Percentiles rank a stretch among this genome's conserved stretches.
Evolutionary conservation across 1,140 invertebrate species (phyloP).

Genomic region (Holotrichia oblita): DNA sequence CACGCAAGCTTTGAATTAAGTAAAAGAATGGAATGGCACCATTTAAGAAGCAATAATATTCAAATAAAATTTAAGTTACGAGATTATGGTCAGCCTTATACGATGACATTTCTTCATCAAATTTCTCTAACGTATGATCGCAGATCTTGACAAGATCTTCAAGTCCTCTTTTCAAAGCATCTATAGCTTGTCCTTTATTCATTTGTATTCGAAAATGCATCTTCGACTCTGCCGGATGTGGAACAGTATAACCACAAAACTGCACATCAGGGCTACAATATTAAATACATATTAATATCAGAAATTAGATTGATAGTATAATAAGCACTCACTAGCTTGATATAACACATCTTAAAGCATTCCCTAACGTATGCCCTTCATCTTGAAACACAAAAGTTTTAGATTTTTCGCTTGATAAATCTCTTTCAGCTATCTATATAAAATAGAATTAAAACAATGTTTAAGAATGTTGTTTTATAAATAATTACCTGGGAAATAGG

Average conservation of each 20-base stretch:
- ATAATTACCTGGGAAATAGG: slow-evolving; percentile 5
- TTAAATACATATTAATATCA: not conserved
- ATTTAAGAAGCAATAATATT: not conserved
- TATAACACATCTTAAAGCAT: slow-evolving; percentile 82
- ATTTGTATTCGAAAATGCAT: slow-evolving; percentile 90
- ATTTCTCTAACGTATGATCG: slow-evolving; percentile 74
- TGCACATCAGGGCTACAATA: slow-evolving; percentile 78
- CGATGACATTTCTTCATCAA: slow-evolving; percentile 67
- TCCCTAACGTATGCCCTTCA: slow-evolving; percentile 89
- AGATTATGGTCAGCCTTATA: slow-evolving; percentile 42
- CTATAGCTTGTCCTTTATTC: slow-evolving; percentile 69
- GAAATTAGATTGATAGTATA: not conserved
- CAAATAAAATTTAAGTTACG: slow-evolving; percentile 17
- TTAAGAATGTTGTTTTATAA: not conserved
- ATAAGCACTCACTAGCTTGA: slow-evolving; percentile 75
- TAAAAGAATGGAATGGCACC: not conserved
- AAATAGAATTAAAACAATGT: not conserved
- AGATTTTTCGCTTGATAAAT: slow-evolving; percentile 9
- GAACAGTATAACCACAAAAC: slow-evolving; percentile 90
- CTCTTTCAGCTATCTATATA: slow-evolving; percentile 7
- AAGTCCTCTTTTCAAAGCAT: slow-evolving; percentile 76
- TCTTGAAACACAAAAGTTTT: slow-evolving; percentile 82
- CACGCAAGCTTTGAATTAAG: not conserved
- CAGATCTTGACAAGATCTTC: slow-evolving; percentile 80
- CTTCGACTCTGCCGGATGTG: slow-evolving; percentile 89